Base-by-base conservation (phyloP, 2,797 vertebrate species). In the Poecile montanus region DNA sequence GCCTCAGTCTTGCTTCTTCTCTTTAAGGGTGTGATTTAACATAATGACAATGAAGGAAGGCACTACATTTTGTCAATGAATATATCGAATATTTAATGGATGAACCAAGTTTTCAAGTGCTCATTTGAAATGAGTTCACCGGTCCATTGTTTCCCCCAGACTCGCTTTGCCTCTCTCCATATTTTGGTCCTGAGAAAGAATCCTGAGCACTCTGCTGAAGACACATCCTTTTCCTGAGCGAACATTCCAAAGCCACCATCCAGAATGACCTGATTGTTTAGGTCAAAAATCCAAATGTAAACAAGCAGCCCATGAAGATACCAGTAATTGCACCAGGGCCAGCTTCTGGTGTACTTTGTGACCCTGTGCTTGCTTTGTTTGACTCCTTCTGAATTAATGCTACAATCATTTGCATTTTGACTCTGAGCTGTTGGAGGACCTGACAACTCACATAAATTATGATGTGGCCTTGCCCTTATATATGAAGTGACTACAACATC, bases 391-490 rank as follows among this genome's bases (percentile, higher is more conserved):
- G 57, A 61, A 61, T 85, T 61, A 88, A 68, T 47, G 65, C 47
- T 88, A n/a, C 68, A 57, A 19, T 72, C 54, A 36, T 61, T 92
- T 78, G 34, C 2, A 3, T 74, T 77, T 71, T 77, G 75, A 60
- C 38, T 65, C 61, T 34, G 47, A 85, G 53, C 65, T 83, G 34
- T 40, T 61, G 57, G 58, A 90, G 57, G 65, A 89, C 32, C 61
- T 92, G 89, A 89, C 75, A 92, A 50, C 45, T 85, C 61, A 36
- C 30, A 93, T 81, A 85, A 82, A 88, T 47, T n/a, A 40, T 26
- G 13, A 74, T 47, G 72, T 30, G 30, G 57, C 38, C 53, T 76
- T 85, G 74, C 26, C 12, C 40, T 72, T 58, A 50, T 2, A 60
- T 8, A 47, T 1, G 3, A 72, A 58, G 50, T 20, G 72, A 67